Base-by-base conservation (phyloP, 2,113 vertebrate species). In the Podilymbus podiceps region DNA sequence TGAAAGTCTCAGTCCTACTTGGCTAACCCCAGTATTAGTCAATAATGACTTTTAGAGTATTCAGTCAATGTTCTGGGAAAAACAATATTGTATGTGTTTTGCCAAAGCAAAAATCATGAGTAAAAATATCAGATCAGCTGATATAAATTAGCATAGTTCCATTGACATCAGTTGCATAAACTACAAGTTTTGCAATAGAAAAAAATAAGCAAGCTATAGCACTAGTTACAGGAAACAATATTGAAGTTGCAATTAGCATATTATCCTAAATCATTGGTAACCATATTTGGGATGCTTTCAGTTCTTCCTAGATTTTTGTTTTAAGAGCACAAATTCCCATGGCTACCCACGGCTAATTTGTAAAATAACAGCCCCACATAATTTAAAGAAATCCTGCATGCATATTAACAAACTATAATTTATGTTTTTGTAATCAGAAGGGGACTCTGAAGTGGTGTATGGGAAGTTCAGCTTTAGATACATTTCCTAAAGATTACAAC, bases 41-140 rank as follows among this genome's bases (percentile, higher is more conserved):
- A 91, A 85, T 90, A 92, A 93, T 40, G 60, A 85, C 73, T 95
- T 75, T 9, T 53, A 59, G 55, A 91, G 17, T 38, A 94, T 68
- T 60, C 56, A 75, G 64, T 56, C 80, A 87, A 58, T 47, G 77
- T 85, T 91, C 66, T 72, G 84, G 77, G 87, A 58, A 92, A 92
- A 95, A 93, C 31, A 92, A 44, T 85, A 59, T 67, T 92, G 55
- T 72, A 80, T 23, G 38, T 50, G 59, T 80, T 83, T 76, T 94
- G 75, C 85, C 88, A 95, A 93, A 55, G 67, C 81, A 93, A 88
- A 85, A 94, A 69, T 82, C 79, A 69, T 93, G 92, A 90, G 72
- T 67, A 95, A 92, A 93, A 93, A 73, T 93, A 93, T 52, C 58
- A 93, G 75, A 88, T 55, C 92, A 94, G 90, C 85, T 93, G 93